Conservation (phyloP, 2,888 invertebrate genomes). For the Himalopsyche tibetana region DNA sequence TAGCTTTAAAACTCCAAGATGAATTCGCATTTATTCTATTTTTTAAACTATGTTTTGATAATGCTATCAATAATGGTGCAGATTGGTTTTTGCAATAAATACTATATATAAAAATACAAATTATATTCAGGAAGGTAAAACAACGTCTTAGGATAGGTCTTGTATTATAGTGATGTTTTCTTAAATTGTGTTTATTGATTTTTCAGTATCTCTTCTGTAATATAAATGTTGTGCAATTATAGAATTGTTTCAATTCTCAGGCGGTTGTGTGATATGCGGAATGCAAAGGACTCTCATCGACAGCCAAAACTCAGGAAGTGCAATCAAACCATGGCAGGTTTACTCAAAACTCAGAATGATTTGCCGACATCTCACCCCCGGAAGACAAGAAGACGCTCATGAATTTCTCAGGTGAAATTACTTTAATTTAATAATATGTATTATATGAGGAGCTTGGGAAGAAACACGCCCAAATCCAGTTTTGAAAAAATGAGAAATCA, state of each 20-base stretch:
- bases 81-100: no score
- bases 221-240: slow-evolving; percentile 49
- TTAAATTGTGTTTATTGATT: no score
- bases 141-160: no score
- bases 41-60: not conserved
- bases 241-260: slow-evolving; percentile 69
- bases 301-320: slow-evolving; percentile 79
- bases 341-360: slow-evolving; percentile 87
- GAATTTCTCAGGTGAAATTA: slow-evolving; percentile 88
- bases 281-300: slow-evolving; percentile 87
- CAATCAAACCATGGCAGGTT: slow-evolving; percentile 89
- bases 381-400: slow-evolving; percentile 98
- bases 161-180: no score
- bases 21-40: not conserved
- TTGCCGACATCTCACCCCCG: slow-evolving; percentile 91
- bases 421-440: not conserved
- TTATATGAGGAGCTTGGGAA: no score
- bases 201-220: slow-evolving; percentile 43
- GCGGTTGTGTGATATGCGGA: slow-evolving; percentile 89
- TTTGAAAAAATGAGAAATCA: no score
- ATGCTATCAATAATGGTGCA: no score
- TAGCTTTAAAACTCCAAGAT: no score
- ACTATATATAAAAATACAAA: no score
- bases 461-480: no score
- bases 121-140: no score